Evolutionary conservation across 2,113 vertebrate genomes (phyloP).

Genomic region (Genyomyrus donnyi): DNA sequence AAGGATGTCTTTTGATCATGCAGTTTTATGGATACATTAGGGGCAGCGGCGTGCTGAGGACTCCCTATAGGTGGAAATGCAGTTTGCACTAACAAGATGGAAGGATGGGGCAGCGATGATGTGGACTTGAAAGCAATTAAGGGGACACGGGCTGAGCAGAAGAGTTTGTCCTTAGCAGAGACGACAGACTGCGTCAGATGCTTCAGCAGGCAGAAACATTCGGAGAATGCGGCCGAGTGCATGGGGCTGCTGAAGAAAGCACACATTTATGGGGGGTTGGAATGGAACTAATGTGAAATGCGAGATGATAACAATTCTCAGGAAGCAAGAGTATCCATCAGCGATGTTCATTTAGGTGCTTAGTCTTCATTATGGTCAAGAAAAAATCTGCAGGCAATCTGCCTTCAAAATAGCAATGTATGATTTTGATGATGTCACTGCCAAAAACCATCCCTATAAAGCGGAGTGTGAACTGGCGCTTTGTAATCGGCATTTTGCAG

Average conservation of each 20-base stretch:
- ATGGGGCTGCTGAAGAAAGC: background rate
- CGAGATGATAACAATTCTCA: background rate
- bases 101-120: slow-evolving; percentile 41
- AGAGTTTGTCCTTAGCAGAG: background rate
- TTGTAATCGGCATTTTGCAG: too few species aligned
- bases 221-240: background rate
- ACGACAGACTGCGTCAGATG: background rate
- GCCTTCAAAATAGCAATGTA: background rate
- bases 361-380: background rate
- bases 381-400: background rate
- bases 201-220: background rate
- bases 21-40: slow-evolving; percentile 46
- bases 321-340: background rate
- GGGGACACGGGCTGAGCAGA: background rate
- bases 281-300: background rate
- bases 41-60: slow-evolving; percentile 48
- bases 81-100: slow-evolving; percentile 59
- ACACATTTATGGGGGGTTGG: background rate
- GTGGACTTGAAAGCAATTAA: slow-evolving; percentile 58
- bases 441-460: background rate
- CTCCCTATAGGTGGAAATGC: slow-evolving; percentile 41
- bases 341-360: background rate
- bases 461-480: background rate
- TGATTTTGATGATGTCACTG: background rate
- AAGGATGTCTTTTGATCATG: slow-evolving; percentile 65